Percentiles rank a stretch among this genome's conserved stretches.
These are phyloP conservation scores for Mycogona germanica DNA, from an alignment of 2,888 invertebrate genomes.

Conservation along the genomic window DNA sequence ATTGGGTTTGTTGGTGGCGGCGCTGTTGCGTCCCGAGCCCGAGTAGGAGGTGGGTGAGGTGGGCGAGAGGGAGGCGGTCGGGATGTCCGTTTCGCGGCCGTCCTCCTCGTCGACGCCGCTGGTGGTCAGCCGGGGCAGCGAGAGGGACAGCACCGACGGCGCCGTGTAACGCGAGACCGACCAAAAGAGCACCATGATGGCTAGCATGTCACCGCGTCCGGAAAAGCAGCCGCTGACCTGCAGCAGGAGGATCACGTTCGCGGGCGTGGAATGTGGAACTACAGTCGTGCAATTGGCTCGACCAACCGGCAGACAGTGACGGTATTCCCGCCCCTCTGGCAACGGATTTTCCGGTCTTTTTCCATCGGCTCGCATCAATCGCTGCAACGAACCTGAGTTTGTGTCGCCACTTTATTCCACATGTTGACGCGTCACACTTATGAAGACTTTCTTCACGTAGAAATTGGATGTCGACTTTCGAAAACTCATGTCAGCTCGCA, in stretches of 20 bases:
- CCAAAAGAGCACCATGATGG: conserved; percentile 16
- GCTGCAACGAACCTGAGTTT: too few relatives aligned
- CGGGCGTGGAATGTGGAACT: too few relatives aligned
- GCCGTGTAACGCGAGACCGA: conserved; percentile 27
- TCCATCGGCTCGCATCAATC: too few relatives aligned
- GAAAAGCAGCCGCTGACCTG: not conserved
- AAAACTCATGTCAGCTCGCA: too few relatives aligned
- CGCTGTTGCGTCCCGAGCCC: conserved; percentile 47
- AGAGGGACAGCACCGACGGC: conserved; percentile 41
- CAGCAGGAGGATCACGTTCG: not conserved
- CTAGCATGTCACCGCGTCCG: conserved; percentile 8
- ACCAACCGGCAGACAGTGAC: too few relatives aligned
- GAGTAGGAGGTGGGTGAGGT: conserved; percentile 34
- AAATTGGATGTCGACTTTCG: too few relatives aligned
- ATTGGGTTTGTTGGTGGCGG: not conserved
- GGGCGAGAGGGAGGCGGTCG: not conserved
- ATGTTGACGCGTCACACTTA: too few relatives aligned
- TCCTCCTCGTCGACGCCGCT: conserved; percentile 5
- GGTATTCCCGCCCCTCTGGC: too few relatives aligned
- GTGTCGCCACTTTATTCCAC: too few relatives aligned
- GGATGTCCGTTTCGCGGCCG: not conserved
- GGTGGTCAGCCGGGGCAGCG: not conserved
- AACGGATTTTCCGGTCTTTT: too few relatives aligned
- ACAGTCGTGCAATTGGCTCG: too few relatives aligned
- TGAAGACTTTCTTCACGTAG: too few relatives aligned